Base-by-base conservation (phyloP, 1,140 invertebrate genomes). In the Formica selysi region DNA sequence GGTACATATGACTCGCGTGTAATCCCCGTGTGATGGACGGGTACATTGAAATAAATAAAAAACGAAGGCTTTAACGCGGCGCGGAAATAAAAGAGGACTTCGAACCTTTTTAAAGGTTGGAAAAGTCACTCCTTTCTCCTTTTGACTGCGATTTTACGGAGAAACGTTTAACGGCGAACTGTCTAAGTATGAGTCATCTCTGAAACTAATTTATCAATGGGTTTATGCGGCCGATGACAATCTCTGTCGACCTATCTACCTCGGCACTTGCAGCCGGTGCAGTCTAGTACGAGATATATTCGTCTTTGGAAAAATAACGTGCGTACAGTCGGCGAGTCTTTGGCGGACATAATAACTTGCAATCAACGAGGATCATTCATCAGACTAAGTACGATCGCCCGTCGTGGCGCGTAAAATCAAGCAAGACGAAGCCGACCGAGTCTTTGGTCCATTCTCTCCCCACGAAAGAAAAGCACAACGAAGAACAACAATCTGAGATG, bases 281-380 rank as follows among this genome's bases (percentile, higher is more conserved):
- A 41, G 38, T 51, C 5, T 61, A 8, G 3, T 54, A 19, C 38
- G n/a, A 59, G 38, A 73, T 8, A 32, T n/a, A 71, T 29, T 57
- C 29, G 51, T 71, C 48, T 10, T 41, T 5, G 22, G 19, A 67
- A 81, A 59, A 71, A 59, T 80, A 59, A 73, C 10, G 54, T 22
- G 32, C 36, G 41, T 44, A 48, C 16, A 5, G 19, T 68, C 19
- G 26, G 44, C 61, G 61, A 7, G 38, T 13, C 26, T 73, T 59
- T 11, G 36, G 22, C 36, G 51, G 54, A 61, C 38, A 81, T 81
- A 81, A 81, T 81, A 81, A 61, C 38, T 81, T 32, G 67, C 51
- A 81, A 73, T 73, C 44, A 81, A 81, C 67, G 36, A 61, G 67
- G 26, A 81, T 73, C 79, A 81, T 81, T 81, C 54, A 71, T 81